Conservation (phyloP, 2,113 vertebrate genomes). For the Serinus canaria region DNA sequence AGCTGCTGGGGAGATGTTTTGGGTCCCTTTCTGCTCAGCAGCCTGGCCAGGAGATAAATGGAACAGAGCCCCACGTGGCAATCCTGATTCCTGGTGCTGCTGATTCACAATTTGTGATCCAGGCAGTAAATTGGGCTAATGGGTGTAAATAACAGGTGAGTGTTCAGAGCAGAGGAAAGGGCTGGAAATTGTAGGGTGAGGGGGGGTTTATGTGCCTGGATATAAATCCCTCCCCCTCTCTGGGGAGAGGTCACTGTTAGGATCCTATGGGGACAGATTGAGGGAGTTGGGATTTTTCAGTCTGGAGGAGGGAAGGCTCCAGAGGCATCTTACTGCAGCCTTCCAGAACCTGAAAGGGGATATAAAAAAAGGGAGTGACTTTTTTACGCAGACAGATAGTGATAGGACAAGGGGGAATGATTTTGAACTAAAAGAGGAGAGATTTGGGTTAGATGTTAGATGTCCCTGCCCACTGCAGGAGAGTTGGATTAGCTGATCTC, state of each 20-base stretch:
- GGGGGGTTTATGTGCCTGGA: background rate
- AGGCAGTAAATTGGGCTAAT: background rate
- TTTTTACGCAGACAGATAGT: background rate
- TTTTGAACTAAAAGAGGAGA: background rate
- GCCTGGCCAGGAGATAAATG: background rate
- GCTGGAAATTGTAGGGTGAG: background rate
- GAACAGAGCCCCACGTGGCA: background rate
- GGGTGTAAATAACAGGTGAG: constrained; percentile 5
- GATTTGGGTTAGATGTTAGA: background rate
- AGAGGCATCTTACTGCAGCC: background rate
- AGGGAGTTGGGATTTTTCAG: background rate
- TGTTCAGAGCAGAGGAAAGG: background rate
- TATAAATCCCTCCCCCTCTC: background rate
- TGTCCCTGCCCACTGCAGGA: background rate
- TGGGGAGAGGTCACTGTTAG: background rate
- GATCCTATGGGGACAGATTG: background rate
- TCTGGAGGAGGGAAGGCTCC: background rate
- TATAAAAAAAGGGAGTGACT: background rate
- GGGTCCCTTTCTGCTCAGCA: background rate
- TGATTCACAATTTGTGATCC: background rate
- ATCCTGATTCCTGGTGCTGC: background rate
- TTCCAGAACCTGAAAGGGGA: background rate
- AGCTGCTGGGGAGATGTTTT: background rate
- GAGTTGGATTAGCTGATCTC: background rate
- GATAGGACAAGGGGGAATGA: background rate